These are phyloP conservation scores for Parus major DNA, from an alignment of 2,113 vertebrate genomes.

Conservation along the genomic window DNA sequence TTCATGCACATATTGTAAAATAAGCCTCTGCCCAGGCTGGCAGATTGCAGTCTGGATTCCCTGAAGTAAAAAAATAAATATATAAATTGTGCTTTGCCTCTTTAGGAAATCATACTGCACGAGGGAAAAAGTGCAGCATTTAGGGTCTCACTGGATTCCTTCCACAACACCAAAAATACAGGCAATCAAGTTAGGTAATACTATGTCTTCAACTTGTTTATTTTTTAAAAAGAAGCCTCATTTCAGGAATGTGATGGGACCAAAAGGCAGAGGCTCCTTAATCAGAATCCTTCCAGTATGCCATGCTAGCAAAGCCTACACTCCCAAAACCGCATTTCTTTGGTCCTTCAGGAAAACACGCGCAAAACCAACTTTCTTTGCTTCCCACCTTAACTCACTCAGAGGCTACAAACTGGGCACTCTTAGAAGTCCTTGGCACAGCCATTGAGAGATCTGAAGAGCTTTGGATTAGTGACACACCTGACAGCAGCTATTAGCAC, in stretches of 20 bases:
- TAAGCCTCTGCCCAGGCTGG: background rate
- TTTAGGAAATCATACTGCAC: background rate
- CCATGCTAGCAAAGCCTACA: background rate
- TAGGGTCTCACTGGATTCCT: background rate
- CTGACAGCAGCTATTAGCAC: background rate
- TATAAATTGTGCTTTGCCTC: background rate
- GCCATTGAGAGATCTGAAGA: background rate
- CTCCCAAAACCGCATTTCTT: background rate
- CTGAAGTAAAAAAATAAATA: background rate
- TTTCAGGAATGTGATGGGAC: background rate
- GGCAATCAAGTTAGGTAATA: background rate
- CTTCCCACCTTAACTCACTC: background rate
- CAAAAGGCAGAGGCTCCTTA: background rate
- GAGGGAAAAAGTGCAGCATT: background rate
- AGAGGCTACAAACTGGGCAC: background rate
- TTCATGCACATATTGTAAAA: background rate
- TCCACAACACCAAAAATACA: background rate
- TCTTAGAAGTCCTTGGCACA: background rate
- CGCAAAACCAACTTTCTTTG: too few relatives aligned
- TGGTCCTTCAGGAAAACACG: background rate
- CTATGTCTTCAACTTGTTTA: background rate
- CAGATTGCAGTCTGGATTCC: background rate
- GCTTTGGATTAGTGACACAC: background rate
- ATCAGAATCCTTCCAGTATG: background rate
- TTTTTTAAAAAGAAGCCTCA: background rate